Base-by-base conservation (phyloP, 2,797 vertebrate genomes). In the Lindbergichthys nudifrons region DNA sequence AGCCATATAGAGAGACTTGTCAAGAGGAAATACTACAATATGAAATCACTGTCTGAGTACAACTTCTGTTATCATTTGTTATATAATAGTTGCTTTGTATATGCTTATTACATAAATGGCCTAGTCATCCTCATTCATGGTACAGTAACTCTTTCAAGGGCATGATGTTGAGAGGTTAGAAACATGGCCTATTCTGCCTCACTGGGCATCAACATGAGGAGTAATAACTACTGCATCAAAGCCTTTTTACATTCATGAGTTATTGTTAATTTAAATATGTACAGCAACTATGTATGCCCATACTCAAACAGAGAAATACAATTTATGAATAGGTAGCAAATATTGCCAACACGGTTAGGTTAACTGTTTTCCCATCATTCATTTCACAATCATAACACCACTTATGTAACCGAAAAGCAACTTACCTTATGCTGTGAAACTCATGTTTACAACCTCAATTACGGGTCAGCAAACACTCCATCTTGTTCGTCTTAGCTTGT, bases 131-230 rank as follows among this genome's bases (percentile, higher is more conserved):
- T 78, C 57, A 65, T 80, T 85, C 70, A 79, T 70, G 79, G 30
- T 78, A 66, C 67, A 81, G 6, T 83, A 79, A 76, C 14, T 80
- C 50, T 78, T 74, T 65, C 58, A 52, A 65, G 54, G 12, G n/a
- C 65, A 79, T 71, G 64, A 68, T 64, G 73, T 10, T 75, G 62
- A 71, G 83, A 73, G 36, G 65, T 64, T 53, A 64, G 43, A 77
- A 88, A 80, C 77, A 84, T 82, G 74, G 59, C 72, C 45, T 75
- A 45, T 70, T 88, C 77, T 74, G 58, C 60, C 15, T 81, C 70
- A 81, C 6, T 60, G 62, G 41, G 39, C 19, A 36, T 36, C 32
- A 9, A 36, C 32, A 36, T 36, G 32, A 36, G 32, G 32, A 36
- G 9, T 36, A 36, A 36, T 36, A 65, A 43, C 66, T 3, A 57